phyloP scores from a whole-genome alignment of 2,888 invertebrate genomes.

The Ophion obscuratus region DNA sequence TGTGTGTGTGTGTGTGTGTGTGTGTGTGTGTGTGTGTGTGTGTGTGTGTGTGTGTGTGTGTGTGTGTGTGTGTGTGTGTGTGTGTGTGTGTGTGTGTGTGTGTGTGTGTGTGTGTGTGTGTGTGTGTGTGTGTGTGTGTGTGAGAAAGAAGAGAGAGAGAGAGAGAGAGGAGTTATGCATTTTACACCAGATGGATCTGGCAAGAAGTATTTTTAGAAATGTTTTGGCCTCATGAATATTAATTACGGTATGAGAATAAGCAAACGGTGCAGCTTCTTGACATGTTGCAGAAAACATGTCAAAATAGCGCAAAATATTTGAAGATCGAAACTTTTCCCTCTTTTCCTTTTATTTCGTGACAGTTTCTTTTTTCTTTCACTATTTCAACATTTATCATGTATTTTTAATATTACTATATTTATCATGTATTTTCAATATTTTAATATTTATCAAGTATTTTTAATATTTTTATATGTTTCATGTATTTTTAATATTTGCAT shows the following conservation, averaged over 20 bases:
- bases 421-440: too few species aligned
- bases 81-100: too few species aligned
- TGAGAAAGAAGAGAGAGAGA: not conserved
- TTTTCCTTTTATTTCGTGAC: not conserved
- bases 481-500: not conserved
- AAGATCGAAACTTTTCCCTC: not conserved
- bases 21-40: too few species aligned
- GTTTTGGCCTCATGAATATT: slow-evolving; percentile 51
- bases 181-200: slow-evolving; percentile 38
- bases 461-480: not conserved
- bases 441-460: not conserved
- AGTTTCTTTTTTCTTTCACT: not conserved
- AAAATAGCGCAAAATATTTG: slow-evolving; percentile 19
- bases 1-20: too few species aligned
- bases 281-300: slow-evolving; percentile 3
- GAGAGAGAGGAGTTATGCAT: not conserved
- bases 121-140: too few species aligned
- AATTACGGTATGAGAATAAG: slow-evolving; percentile 47
- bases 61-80: too few species aligned
- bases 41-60: too few species aligned
- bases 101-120: too few species aligned
- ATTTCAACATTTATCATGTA: not conserved
- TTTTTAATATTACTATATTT: too few species aligned
- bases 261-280: slow-evolving; percentile 26
- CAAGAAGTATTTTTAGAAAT: slow-evolving; percentile 39